Evolutionary conservation across 2,888 invertebrate genomes (phyloP).

Genomic region (Ophraella communa): DNA sequence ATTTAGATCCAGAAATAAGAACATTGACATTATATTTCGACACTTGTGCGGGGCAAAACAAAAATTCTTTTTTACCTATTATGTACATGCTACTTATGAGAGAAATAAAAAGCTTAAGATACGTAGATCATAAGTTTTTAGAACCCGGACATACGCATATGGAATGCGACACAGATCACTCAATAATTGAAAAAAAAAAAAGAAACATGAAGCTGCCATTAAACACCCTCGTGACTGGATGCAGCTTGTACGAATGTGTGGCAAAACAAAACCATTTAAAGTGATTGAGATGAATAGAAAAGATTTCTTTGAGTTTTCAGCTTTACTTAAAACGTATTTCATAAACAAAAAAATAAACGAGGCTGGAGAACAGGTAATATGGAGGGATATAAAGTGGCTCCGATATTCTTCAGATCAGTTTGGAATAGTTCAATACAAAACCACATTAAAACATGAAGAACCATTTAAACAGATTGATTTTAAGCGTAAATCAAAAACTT

Average conservation of each 20-base stretch:
- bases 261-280: too few species aligned
- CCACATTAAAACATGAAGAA: too few species aligned
- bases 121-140: conserved; percentile 7
- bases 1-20: background rate
- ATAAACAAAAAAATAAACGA: too few species aligned
- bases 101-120: background rate
- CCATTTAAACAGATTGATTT: too few species aligned
- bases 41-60: conserved; percentile 7
- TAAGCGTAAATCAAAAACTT: too few species aligned
- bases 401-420: too few species aligned
- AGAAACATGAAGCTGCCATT: background rate
- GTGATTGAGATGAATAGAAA: too few species aligned
- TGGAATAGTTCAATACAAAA: too few species aligned
- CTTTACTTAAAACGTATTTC: too few species aligned
- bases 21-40: background rate
- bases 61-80: background rate
- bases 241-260: background rate
- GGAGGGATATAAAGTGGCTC: too few species aligned
- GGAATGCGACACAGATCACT: conserved; percentile 5
- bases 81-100: background rate
- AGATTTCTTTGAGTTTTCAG: too few species aligned
- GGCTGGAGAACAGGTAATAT: too few species aligned
- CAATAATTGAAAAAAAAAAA: conserved; percentile 4
- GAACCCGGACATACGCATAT: conserved; percentile 11
- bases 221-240: background rate